Percentiles rank a stretch among this genome's conserved stretches.
Evolutionary conservation across 2,797 vertebrate genomes (phyloP).

Genomic region (Dallia pectoralis): DNA sequence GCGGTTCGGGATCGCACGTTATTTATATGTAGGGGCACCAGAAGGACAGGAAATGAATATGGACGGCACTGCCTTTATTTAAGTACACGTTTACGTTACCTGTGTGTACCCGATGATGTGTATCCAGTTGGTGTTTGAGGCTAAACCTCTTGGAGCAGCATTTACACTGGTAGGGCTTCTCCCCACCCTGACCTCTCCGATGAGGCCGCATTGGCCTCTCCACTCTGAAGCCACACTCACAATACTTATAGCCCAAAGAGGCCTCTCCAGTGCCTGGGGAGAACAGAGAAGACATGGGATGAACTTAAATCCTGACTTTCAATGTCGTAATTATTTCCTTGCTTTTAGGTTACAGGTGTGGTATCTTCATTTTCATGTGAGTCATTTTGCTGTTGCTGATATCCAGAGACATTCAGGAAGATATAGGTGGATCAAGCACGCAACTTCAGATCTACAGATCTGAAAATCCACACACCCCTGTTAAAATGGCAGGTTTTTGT

Average conservation of each 20-base stretch:
- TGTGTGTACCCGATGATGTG: conserved; percentile 84
- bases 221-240: conserved; percentile 44
- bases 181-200: conserved; percentile 60
- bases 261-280: conserved; percentile 39
- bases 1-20: neutral
- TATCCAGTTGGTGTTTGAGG: conserved; percentile 85
- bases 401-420: too few species aligned
- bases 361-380: too few species aligned
- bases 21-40: neutral
- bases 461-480: too few species aligned
- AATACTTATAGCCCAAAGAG: conserved; percentile 54
- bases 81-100: conserved; percentile 57
- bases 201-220: conserved; percentile 54
- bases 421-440: too few species aligned
- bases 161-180: conserved; percentile 76
- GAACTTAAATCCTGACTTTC: neutral
- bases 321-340: neutral
- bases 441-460: too few species aligned
- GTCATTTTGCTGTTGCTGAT: too few species aligned
- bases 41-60: too few species aligned
- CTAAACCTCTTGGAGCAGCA: conserved; percentile 83
- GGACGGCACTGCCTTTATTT: too few species aligned
- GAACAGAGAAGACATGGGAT: neutral
- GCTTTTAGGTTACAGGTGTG: neutral
- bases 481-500: too few species aligned